Evolutionary conservation across 2,888 invertebrate genomes (phyloP).

Genomic region (Volucella bombylans): DNA sequence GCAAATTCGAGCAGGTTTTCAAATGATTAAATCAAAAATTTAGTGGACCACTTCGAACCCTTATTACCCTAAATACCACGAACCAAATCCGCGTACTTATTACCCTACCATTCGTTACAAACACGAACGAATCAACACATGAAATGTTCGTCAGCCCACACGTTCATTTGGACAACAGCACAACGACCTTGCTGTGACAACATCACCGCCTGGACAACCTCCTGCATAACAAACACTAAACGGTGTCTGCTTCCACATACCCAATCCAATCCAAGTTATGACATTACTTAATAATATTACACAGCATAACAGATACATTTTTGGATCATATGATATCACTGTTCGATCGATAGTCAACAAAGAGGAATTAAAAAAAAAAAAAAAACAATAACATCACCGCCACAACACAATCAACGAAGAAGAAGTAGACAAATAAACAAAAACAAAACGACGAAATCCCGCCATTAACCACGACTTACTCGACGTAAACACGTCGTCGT

Average conservation of each 20-base stretch:
- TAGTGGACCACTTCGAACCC: constrained; percentile 8
- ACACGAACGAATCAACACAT: constrained; percentile 22
- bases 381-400: constrained; percentile 5
- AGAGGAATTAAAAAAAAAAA: constrained; percentile 13
- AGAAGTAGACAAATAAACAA: constrained; percentile 62
- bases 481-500: constrained; percentile 57
- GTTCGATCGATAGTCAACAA: constrained; percentile 40
- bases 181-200: constrained; percentile 73
- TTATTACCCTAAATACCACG: constrained; percentile 22
- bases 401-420: constrained; percentile 13
- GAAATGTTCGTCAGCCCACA: constrained; percentile 42
- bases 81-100: constrained; percentile 18
- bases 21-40: constrained; percentile 3
- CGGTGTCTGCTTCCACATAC: constrained; percentile 31
- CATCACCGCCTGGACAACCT: constrained; percentile 40
- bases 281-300: constrained; percentile 65
- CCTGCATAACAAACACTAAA: constrained; percentile 55
- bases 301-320: constrained; percentile 71
- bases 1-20: not conserved
- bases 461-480: constrained; percentile 15
- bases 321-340: constrained; percentile 71
- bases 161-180: constrained; percentile 30
- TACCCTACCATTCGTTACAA: constrained; percentile 15
- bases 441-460: constrained; percentile 53
- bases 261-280: constrained; percentile 51